A percentile compares a stretch with the other conserved stretches of the same genome.
Evolutionary conservation across 1,140 invertebrate genomes (phyloP).

Genomic region (Ganaspis sp.): DNA sequence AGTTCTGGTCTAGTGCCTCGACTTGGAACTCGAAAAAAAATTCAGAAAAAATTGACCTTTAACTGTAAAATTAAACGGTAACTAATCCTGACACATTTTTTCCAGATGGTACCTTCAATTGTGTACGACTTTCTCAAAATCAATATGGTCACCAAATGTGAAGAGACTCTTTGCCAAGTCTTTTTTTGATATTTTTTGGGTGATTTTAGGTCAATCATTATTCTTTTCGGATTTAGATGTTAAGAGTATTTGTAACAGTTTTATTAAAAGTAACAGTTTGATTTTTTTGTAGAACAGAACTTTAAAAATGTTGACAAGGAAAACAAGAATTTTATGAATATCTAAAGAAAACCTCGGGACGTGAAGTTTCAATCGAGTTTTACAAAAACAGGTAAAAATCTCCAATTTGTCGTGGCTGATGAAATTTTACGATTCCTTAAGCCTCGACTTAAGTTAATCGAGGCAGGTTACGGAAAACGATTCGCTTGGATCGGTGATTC

Average conservation of each 20-base stretch:
- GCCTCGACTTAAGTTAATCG: conserved; percentile 16
- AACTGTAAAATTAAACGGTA: conserved; percentile 51
- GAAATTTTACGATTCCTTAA: conserved; percentile 21
- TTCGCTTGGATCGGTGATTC: not conserved
- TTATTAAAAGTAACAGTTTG: too few species aligned
- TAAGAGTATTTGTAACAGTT: too few species aligned
- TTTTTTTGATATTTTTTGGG: too few species aligned
- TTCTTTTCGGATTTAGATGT: too few species aligned
- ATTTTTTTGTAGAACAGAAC: too few species aligned
- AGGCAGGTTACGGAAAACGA: conserved; percentile 17
- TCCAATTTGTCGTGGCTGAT: conserved; percentile 17
- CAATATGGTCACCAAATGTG: conserved; percentile 5
- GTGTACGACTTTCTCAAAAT: not conserved
- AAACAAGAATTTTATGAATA: too few species aligned
- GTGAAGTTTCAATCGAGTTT: not conserved
- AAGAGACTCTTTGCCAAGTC: not conserved
- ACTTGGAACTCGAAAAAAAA: conserved; percentile 40
- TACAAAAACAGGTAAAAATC: not conserved
- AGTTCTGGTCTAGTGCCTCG: conserved; percentile 29
- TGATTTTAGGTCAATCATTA: too few species aligned
- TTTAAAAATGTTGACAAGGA: too few species aligned
- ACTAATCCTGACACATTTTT: conserved; percentile 55
- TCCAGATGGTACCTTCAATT: not conserved
- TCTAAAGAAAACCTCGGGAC: too few species aligned
- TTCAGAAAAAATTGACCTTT: conserved; percentile 53